These are phyloP conservation scores for Sturnira hondurensis DNA, from an alignment of 2,113 vertebrate species.

Conservation along the genomic window DNA sequence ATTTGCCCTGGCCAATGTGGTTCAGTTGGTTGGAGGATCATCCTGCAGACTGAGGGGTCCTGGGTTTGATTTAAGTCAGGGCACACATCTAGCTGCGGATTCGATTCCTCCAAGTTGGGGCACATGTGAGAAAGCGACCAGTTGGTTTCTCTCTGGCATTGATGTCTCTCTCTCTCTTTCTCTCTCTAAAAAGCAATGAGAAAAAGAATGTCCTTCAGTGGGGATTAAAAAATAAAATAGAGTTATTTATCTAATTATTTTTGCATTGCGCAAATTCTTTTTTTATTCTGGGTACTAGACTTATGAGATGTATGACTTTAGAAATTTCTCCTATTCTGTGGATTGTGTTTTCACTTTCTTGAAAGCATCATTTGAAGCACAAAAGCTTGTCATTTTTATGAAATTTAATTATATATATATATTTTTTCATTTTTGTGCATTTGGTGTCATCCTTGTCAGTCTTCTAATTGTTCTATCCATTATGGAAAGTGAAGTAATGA, in stretches of 20 bases:
- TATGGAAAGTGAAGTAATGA: not conserved
- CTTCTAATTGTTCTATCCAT: not conserved
- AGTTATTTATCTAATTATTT: not conserved
- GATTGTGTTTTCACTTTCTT: not conserved
- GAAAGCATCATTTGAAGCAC: not conserved
- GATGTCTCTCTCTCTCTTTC: too few relatives aligned
- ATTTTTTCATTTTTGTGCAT: not conserved
- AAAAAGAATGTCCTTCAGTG: too few relatives aligned
- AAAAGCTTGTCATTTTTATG: not conserved
- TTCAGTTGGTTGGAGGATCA: too few relatives aligned
- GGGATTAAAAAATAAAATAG: not conserved
- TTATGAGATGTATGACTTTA: not conserved
- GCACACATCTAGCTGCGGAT: too few relatives aligned
- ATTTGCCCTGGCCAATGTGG: too few relatives aligned
- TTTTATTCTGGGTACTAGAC: not conserved
- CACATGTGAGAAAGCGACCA: too few relatives aligned
- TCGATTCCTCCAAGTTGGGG: too few relatives aligned
- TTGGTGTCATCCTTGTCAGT: not conserved
- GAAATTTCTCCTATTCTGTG: not conserved
- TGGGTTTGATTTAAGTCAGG: too few relatives aligned
- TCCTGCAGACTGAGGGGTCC: too few relatives aligned
- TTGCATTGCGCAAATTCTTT: not conserved
- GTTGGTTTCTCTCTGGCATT: too few relatives aligned
- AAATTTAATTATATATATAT: not conserved
- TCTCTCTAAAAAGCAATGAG: too few relatives aligned